Percentiles rank a stretch among this genome's conserved stretches.
These are phyloP conservation scores for Selene dorsalis DNA, from an alignment of 2,797 vertebrate species.

Conservation along the genomic window DNA sequence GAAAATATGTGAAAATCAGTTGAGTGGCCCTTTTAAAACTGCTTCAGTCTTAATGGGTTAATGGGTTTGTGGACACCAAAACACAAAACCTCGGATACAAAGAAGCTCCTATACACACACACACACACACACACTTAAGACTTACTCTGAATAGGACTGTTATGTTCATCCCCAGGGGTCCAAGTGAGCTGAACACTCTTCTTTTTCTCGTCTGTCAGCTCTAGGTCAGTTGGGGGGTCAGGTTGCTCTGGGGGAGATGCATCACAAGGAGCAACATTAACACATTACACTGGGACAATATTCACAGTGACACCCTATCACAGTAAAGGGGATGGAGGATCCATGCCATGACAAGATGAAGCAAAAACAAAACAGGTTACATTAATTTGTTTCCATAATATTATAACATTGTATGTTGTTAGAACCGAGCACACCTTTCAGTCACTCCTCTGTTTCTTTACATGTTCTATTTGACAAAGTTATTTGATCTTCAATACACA, in stretches of 20 bases:
- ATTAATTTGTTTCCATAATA: not conserved
- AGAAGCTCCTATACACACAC: slow-evolving; percentile 4
- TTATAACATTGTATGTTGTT: not conserved
- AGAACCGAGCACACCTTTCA: slow-evolving; percentile 22
- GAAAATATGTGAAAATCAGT: not conserved
- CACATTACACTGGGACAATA: slow-evolving; percentile 3
- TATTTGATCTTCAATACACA: slow-evolving; percentile 31
- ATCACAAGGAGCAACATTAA: slow-evolving; percentile 48
- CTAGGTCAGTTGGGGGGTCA: slow-evolving; percentile 93
- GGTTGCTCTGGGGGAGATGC: slow-evolving; percentile 87
- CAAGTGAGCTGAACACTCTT: slow-evolving; percentile 93
- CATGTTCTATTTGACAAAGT: slow-evolving; percentile 5
- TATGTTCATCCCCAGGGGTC: slow-evolving; percentile 95
- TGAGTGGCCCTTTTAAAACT: not conserved
- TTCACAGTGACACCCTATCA: slow-evolving; percentile 17
- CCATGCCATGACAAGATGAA: slow-evolving; percentile 52
- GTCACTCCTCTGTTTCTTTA: slow-evolving; percentile 15
- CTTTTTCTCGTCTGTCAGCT: slow-evolving; percentile 90
- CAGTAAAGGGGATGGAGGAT: not conserved
- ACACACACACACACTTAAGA: slow-evolving; percentile 30
- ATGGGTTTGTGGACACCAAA: not conserved
- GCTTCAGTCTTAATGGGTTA: not conserved
- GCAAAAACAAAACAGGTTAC: slow-evolving; percentile 29
- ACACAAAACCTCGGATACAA: not conserved
- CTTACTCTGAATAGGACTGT: slow-evolving; percentile 93